Base-by-base conservation (phyloP, 23 tunicate genomes). In the Halocynthia aurantium region DNA sequence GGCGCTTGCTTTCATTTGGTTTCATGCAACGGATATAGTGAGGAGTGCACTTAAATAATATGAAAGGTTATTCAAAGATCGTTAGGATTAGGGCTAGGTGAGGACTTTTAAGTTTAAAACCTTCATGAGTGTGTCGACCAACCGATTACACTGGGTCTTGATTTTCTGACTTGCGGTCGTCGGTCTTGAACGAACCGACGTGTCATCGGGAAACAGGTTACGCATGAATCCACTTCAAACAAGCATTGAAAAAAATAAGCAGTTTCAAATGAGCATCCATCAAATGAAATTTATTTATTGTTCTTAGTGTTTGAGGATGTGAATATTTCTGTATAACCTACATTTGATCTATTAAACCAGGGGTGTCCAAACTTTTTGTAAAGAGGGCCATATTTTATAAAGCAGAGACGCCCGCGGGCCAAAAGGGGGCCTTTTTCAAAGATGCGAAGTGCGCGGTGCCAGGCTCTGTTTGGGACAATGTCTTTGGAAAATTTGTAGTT, bases 11-110 rank as follows among this genome's bases (percentile, higher is more conserved):
- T 66, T 94, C 99, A 72, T 94, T 94, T 40, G 99, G 99, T 78
- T 94, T 94, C 82, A 94, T 94, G 76, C 95, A 88, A 8, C 98
- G 68, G 81, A 85, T 94, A 84, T 57, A 89, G 86, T 62, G 96
- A 55, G 86, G 98, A 74, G 87, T 82, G 80, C 72, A 84, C 83
- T 80, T 5, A 69, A 50, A 68, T 9, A 5, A 6, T 31, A 50
- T 52, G 49, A 82, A 40, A 6, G 63, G 17, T 58, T 58, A 58
- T 58, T 58, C 63, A 13, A 58, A 13, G 63, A 58, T 15, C 17
- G 63, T n/a, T 13, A 58, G 17, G 63, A 1, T 0, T 10, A 64
- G 69, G 69, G 22, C 7, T 20, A 0, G 31, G 22, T 11, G 18
- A 2, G 5, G 40, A 67, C 11, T 21, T 11, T 67, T 11, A 40